phyloP scores from a whole-genome alignment of 2,797 vertebrate species.

The Enteromius argenteus region DNA sequence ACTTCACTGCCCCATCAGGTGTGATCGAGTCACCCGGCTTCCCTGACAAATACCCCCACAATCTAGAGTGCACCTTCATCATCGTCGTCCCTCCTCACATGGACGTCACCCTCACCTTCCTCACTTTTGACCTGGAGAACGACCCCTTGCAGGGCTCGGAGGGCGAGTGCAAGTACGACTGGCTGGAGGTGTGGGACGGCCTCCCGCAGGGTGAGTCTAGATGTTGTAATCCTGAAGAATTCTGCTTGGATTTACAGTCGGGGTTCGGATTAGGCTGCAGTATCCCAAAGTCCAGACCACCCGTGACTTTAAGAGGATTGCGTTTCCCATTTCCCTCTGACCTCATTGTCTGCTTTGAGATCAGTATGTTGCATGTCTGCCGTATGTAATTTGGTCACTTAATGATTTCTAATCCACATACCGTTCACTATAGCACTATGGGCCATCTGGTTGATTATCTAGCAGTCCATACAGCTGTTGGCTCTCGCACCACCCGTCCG shows the following conservation, averaged over 20 bases:
- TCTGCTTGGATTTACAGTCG: constrained; percentile 33
- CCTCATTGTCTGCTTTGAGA: constrained; percentile 57
- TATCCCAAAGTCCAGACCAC: constrained; percentile 85
- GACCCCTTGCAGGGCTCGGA: constrained; percentile 92
- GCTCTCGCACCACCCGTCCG: background rate
- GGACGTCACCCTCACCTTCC: constrained; percentile 93
- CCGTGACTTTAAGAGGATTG: constrained; percentile 67
- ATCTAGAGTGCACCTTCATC: constrained; percentile 94
- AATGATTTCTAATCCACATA: constrained; percentile 43
- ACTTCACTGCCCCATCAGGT: constrained; percentile 90
- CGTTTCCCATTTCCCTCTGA: constrained; percentile 53
- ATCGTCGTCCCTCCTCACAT: constrained; percentile 92
- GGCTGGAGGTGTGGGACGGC: constrained; percentile 98
- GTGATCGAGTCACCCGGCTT: constrained; percentile 96
- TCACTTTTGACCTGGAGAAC: constrained; percentile 96
- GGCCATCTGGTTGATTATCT: constrained; percentile 53
- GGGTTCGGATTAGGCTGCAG: constrained; percentile 79
- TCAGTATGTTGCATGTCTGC: constrained; percentile 46
- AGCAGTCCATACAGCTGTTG: constrained; percentile 42
- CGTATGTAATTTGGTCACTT: constrained; percentile 54
- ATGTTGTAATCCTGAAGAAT: constrained; percentile 59
- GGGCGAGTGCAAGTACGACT: constrained; percentile 97
- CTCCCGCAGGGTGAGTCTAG: constrained; percentile 92
- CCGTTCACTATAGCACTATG: constrained; percentile 32
- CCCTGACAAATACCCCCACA: constrained; percentile 97